Evolutionary conservation across 1,140 invertebrate genomes (phyloP), one percentile per base, ranked within the genome.

Genomic region (Macrobrachium rosenbergii): DNA sequence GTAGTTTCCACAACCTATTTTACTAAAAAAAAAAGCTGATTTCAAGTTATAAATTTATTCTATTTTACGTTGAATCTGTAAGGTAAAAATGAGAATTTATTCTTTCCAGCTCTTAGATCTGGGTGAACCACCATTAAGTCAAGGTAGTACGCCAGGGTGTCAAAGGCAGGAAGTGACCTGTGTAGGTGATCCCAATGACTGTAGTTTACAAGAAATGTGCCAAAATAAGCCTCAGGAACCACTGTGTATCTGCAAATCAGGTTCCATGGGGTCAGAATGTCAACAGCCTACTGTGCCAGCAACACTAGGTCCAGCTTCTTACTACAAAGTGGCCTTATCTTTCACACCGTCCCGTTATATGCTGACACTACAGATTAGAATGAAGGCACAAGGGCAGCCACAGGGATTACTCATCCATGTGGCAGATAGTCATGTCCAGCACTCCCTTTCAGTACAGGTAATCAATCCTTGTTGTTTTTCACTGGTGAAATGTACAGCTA

Each of bases 281-380:
- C 94, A 95, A 90, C 94, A 95, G 60, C 94, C 95, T 82, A 98
- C 97, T 0, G 95, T 96, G 80, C 95, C 96, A 28, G 96, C 95
- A 37, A 98, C 96, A 81, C 98, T 99, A 91, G 95, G 96, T 91
- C 94, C 95, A 0, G 96, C 97, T 91, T 98, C 97, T 89, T 99
- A 98, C 92, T 96, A 99, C 8, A 97, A 98, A 91, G 99, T 98
- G 92, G 97, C 97, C 0, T 92, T 99, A 3, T 98, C 96, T 72
- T 98, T 99, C 91, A 96, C 98, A 91, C 97, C 97, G 1, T 96
- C 98, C 91, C 94, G 96, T 81, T 98, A 97, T 90, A 96, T 95
- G 17, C 98, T 97, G 0, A 96, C 97, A 91, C 95, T 99, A 79
- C 97, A 98, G 91, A 91, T 99, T 58, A 93, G 96, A 84, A 99